These are phyloP conservation scores for Vandiemenella viatica DNA, from an alignment of 2,888 invertebrate species.

Conservation along the genomic window DNA sequence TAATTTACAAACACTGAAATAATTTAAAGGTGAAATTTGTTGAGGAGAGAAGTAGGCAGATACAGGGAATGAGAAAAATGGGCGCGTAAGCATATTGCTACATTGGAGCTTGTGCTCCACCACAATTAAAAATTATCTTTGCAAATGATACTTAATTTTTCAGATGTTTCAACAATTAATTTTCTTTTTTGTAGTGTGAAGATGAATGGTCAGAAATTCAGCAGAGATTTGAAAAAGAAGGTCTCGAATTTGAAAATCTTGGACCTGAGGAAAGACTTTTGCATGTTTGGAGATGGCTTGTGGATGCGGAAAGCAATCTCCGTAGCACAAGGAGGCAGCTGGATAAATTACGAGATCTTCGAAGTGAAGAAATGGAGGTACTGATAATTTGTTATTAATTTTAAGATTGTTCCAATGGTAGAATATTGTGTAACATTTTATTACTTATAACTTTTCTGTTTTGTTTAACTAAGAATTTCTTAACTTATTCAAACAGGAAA, in stretches of 20 bases:
- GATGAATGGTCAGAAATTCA: constrained; percentile 28
- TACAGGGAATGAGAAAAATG: no score
- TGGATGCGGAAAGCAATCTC: constrained; percentile 30
- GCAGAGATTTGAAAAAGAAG: constrained; percentile 27
- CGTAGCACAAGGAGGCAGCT: constrained; percentile 27
- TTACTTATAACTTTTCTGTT: no score
- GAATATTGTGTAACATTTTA: no score
- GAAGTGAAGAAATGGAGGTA: constrained; percentile 28
- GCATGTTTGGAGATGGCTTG: constrained; percentile 30
- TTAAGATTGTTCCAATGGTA: no score
- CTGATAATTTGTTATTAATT: no score
- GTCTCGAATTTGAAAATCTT: constrained; percentile 24
- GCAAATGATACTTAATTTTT: not conserved
- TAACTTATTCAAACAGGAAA: constrained; percentile 27
- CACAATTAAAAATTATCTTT: not conserved
- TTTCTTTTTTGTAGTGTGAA: constrained; percentile 21
- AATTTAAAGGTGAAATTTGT: no score
- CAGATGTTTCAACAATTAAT: not conserved
- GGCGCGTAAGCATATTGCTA: no score
- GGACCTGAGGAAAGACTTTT: constrained; percentile 24
- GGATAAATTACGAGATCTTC: constrained; percentile 28
- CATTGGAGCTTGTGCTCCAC: no score
- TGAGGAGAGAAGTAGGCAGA: no score
- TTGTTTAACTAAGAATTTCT: no score
- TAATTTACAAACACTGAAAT: no score